Percentiles rank a stretch among this genome's conserved stretches.
phyloP scores from a whole-genome alignment of 1,140 invertebrate genomes.

The Dendrolimus kikuchii region DNA sequence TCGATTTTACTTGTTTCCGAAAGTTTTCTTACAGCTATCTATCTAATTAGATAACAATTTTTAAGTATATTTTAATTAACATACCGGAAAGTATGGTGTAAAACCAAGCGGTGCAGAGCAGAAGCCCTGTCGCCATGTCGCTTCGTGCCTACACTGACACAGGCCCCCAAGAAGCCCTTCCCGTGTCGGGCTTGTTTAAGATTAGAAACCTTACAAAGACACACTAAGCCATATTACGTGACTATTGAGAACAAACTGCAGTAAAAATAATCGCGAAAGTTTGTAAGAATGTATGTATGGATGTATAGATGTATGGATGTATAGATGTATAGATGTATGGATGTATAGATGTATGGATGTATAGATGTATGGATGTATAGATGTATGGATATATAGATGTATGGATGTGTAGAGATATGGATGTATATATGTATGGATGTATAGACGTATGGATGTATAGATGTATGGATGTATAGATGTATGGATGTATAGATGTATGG shows the following conservation, averaged over 20 bases:
- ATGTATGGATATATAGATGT: no score
- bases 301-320: no score
- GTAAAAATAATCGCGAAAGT: no score
- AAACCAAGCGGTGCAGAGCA: conserved; percentile 57
- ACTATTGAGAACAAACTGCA: conserved; percentile 6
- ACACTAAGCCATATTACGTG: conserved; percentile 30
- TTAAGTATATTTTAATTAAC: conserved; percentile 8
- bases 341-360: no score
- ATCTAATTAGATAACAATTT: not conserved
- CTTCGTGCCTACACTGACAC: conserved; percentile 27
- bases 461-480: no score
- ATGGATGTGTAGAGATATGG: no score
- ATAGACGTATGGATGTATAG: no score
- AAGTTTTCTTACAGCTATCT: conserved; percentile 1
- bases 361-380: no score
- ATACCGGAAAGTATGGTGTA: conserved; percentile 58
- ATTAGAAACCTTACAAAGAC: conserved; percentile 53
- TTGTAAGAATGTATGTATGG: no score
- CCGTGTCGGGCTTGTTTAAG: conserved; percentile 12
- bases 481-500: no score
- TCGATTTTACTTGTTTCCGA: not conserved
- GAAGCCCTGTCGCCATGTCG: conserved; percentile 47
- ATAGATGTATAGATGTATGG: no score
- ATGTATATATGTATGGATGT: no score
- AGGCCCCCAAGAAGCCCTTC: conserved; percentile 34